phyloP scores from a whole-genome alignment of 2,888 invertebrate genomes.

The Ormyrus pomaceus region DNA sequence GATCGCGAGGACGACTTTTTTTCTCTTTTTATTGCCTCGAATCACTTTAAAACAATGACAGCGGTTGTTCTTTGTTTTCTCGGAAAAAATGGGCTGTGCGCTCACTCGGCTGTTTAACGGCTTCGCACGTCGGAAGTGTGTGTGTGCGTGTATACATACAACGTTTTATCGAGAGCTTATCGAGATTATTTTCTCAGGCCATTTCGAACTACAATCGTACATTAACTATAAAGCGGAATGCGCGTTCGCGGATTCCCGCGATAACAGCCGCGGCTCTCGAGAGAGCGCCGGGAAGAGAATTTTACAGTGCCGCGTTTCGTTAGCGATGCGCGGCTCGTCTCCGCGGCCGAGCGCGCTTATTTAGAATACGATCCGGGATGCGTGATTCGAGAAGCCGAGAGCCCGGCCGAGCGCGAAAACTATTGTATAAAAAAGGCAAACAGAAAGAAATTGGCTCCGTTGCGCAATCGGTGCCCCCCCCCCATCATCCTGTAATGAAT shows the following conservation, averaged over 20 bases:
- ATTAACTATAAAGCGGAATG: background rate
- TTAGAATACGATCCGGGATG: background rate
- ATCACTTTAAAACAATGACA: conserved; percentile 11
- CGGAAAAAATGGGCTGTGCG: too few species aligned
- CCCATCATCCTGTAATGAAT: background rate
- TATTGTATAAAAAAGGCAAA: background rate
- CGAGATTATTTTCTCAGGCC: background rate
- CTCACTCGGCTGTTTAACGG: background rate
- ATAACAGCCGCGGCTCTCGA: background rate
- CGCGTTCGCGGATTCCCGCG: background rate
- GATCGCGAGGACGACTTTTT: background rate
- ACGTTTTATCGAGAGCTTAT: background rate
- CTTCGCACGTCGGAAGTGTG: background rate
- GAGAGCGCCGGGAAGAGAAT: background rate
- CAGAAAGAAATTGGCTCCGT: background rate
- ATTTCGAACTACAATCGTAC: conserved; percentile 17
- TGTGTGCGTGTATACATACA: background rate
- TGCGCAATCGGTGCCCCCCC: background rate
- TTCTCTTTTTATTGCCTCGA: background rate
- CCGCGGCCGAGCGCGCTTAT: background rate
- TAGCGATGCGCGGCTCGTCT: background rate
- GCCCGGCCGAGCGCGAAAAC: too few species aligned
- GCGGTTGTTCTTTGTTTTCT: conserved; percentile 15
- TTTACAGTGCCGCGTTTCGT: background rate
- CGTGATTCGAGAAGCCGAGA: background rate